Conservation (phyloP, 1,140 invertebrate species). For the Phortica variegata region DNA sequence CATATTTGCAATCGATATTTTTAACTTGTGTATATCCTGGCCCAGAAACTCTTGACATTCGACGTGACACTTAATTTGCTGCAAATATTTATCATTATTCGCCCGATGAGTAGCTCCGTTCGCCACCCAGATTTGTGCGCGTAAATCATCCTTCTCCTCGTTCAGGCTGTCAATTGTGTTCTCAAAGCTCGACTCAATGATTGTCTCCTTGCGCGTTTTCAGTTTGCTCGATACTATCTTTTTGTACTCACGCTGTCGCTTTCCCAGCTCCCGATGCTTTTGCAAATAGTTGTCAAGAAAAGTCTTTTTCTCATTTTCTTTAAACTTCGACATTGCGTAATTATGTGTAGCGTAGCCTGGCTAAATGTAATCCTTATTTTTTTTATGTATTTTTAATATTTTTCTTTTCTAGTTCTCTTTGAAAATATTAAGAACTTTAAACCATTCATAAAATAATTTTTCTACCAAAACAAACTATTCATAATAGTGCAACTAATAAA, state of each 20-base stretch:
- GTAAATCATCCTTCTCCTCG: slow-evolving; percentile 16
- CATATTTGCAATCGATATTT: slow-evolving; percentile 15
- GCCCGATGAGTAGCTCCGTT: slow-evolving; percentile 9
- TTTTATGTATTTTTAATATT: background rate
- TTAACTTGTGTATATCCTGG: slow-evolving; percentile 11
- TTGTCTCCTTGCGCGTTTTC: slow-evolving; percentile 14
- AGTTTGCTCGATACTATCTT: slow-evolving; percentile 13
- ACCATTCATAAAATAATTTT: no score
- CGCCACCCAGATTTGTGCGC: slow-evolving; percentile 21
- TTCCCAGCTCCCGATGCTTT: slow-evolving; percentile 15
- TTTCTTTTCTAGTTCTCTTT: background rate
- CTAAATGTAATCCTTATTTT: background rate
- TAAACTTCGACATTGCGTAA: background rate
- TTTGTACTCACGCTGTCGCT: slow-evolving; percentile 22
- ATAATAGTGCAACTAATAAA: no score
- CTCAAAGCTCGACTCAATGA: slow-evolving; percentile 10
- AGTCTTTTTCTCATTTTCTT: slow-evolving; percentile 1
- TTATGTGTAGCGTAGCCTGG: no score
- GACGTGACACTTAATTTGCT: slow-evolving; percentile 18
- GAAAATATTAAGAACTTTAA: background rate
- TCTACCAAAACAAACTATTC: no score
- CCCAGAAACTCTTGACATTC: slow-evolving; percentile 14
- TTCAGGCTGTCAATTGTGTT: slow-evolving; percentile 17
- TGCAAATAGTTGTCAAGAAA: slow-evolving; percentile 12
- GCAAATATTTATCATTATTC: slow-evolving; percentile 4